Evolutionary conservation across 2,797 vertebrate species (phyloP), one percentile per base, ranked within the genome.

Genomic region (Crypturellus tataupa): DNA sequence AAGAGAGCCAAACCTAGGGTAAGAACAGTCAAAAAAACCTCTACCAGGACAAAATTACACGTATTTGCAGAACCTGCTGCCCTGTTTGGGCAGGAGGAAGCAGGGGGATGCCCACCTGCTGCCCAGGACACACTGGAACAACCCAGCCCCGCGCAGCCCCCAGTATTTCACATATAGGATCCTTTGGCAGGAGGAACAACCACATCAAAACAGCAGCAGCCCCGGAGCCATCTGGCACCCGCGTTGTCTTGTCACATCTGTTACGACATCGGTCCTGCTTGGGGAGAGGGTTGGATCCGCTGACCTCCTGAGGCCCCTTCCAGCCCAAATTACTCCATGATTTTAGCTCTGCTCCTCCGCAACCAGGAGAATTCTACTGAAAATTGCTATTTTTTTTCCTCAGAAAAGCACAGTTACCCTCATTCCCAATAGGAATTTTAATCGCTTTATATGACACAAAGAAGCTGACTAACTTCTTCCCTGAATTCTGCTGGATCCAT

Each of bases 291-390:
- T 16, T 60, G 65, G 40, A 40, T 31, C 49, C 59, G 35, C 39
- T 18, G 80, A 53, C n/a, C 33, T 70, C 37, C 58, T 5, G 18
- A 31, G 14, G 20, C 31, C 19, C 21, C 18, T 70, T 64, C 53
- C 53, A 67, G 19, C 11, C 49, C 16, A 6, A 0, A 0, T 6
- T 9, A 44, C 62, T 33, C 62, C 63, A 23, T 0, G 1, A 5
- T 15, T 31, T 70, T 55, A 69, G 5, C 72, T 70, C 62, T 80
- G 64, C 51, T 80, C 24, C 49, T 76, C n/a, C 82, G 62, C 49
- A 53, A 49, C n/a, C 79, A 76, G 82, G 72, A 33, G 82, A 80
- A 37, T 55, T 85, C 56, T 64, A 70, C 84, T 75, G 37, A 62
- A 75, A 78, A 65, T 7, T 55, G 10, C 46, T 40, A 6, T n/a